Base-by-base conservation (phyloP, 2,888 invertebrate genomes). In the Heliconius erato region DNA sequence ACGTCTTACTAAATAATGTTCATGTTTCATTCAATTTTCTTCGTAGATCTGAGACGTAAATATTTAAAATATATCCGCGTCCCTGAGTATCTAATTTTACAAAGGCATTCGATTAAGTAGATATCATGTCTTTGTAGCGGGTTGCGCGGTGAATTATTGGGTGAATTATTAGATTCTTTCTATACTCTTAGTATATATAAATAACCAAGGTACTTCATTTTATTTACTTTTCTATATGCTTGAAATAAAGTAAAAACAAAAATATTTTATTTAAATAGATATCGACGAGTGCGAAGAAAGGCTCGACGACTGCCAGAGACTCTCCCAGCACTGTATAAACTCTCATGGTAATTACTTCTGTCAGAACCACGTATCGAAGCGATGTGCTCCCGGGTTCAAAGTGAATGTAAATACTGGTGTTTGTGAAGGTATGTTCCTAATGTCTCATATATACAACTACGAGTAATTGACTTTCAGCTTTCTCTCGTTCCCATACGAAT, bases 231-330 rank as follows among this genome's bases (percentile, higher is more conserved):
- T n/a, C 63, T n/a, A 63, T 12, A 19, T 63, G n/a, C 4, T n/a
- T 63, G 12, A 63, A 63, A 63, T 12, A 26, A 63, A 28, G 26
- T 67, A 67, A 67, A n/a, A n/a, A n/a, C n/a, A n/a, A n/a, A 67
- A 23, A 35, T 71, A 35, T 28, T 3, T 84, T 6, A 54, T 54
- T 76, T 44, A 32, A 40, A 26, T 80, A 98, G 98, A 98, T 90
- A 97, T 98, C 82, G 97, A 98, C 88, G 98, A 98, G 88, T 98
- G 98, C 86, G 93, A 96, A 0, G 96, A 97, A 85, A 96, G 96
- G 0, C 89, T 95, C 65, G 97, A 98, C 88, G 97, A 97, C 88
- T 98, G 98, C 89, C 96, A 97, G 88, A 96, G 96, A 7, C 94
- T 96, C 26, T 97, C 97, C 0, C 97, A 98, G 90, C 94, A 97